Conservation (phyloP, 1,140 invertebrate species). For the Bombus consobrinus region DNA sequence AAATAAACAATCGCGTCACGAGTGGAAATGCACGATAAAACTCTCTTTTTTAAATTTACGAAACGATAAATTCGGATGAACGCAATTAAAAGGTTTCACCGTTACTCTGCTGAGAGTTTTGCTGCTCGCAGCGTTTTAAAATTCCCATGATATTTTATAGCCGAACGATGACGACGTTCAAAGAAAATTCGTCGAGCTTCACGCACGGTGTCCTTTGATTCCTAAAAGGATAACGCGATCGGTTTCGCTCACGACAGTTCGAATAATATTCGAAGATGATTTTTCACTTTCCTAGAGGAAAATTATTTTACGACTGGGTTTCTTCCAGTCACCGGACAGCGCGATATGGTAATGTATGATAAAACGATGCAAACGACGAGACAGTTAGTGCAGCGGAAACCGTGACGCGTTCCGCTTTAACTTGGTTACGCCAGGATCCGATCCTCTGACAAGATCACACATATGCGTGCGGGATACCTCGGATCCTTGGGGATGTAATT, state of each 20-base stretch:
- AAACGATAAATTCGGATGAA: no score
- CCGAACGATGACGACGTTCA: no score
- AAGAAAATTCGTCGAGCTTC: no score
- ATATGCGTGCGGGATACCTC: slow-evolving; percentile 12
- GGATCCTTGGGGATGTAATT: slow-evolving; percentile 30
- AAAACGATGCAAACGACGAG: slow-evolving; percentile 19
- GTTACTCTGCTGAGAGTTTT: no score
- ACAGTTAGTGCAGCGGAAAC: not conserved
- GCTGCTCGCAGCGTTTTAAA: no score
- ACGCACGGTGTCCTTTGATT: no score
- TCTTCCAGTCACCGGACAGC: not conserved
- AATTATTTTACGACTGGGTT: not conserved
- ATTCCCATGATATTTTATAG: no score
- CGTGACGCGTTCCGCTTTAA: slow-evolving; percentile 42
- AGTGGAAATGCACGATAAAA: no score
- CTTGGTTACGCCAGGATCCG: slow-evolving; percentile 22
- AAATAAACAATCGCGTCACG: no score
- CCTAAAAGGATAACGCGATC: not conserved
- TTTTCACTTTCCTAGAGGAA: not conserved
- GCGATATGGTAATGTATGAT: slow-evolving; percentile 7
- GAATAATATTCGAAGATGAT: no score
- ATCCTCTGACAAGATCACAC: slow-evolving; percentile 17
- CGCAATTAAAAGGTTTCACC: no score
- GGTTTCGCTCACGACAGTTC: not conserved
- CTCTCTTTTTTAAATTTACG: no score